A percentile compares a stretch with the other conserved stretches of the same genome.
These are phyloP conservation scores for Lasiurus cinereus DNA, from an alignment of 2,113 vertebrate genomes.

Conservation along the genomic window DNA sequence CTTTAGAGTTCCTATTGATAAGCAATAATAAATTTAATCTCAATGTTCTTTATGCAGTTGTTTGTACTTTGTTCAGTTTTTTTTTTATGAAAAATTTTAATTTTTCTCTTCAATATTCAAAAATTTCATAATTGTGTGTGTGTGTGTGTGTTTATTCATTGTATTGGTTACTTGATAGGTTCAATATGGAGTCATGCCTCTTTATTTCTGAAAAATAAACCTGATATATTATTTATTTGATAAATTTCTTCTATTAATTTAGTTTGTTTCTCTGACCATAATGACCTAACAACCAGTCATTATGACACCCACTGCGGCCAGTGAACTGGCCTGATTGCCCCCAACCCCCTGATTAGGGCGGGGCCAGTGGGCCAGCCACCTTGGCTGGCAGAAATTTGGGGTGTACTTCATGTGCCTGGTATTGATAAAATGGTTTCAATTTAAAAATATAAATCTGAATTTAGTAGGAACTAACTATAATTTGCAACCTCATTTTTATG, in stretches of 20 bases:
- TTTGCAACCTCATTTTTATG: constrained; percentile 26
- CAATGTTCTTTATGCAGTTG: not conserved
- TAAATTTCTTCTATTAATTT: not conserved
- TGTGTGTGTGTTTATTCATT: not conserved
- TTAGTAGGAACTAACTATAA: not conserved
- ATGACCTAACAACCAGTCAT: no score
- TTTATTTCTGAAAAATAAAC: constrained; percentile 8
- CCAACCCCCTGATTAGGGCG: no score
- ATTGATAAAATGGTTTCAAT: not conserved
- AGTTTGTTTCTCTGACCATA: not conserved
- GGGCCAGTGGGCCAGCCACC: no score
- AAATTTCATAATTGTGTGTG: not conserved
- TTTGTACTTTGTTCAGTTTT: not conserved
- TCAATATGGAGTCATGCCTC: not conserved
- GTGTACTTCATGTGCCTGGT: no score
- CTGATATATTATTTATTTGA: not conserved
- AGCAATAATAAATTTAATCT: not conserved
- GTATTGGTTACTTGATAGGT: not conserved
- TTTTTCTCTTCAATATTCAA: not conserved
- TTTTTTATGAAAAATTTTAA: not conserved
- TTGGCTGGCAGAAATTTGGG: no score
- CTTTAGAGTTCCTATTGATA: not conserved
- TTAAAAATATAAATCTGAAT: constrained; percentile 24
- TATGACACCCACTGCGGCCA: no score
- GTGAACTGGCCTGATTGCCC: no score